phyloP scores from a whole-genome alignment of 2,888 invertebrate species.

The Smittia aterrima region DNA sequence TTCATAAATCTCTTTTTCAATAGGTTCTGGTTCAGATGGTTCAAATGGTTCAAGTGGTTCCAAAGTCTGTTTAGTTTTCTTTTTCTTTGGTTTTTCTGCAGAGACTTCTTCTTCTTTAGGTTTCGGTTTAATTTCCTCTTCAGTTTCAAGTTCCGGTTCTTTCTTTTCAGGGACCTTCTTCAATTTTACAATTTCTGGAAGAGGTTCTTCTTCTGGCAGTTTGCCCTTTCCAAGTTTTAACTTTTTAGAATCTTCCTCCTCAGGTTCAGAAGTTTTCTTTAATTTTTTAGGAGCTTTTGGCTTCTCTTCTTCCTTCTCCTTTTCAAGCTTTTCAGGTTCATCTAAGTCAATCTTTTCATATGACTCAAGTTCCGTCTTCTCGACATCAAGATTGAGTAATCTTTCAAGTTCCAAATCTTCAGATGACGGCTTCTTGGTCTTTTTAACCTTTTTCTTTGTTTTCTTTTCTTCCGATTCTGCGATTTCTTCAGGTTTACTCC shows the following conservation, averaged over 20 bases:
- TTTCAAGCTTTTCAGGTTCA: slow-evolving; percentile 51
- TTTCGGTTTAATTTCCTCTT: slow-evolving; percentile 40
- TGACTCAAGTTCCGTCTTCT: slow-evolving; percentile 50
- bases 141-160: slow-evolving; percentile 44
- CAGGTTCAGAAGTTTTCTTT: slow-evolving; percentile 42
- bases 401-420: slow-evolving; percentile 49
- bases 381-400: slow-evolving; percentile 43
- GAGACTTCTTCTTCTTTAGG: slow-evolving; percentile 42
- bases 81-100: slow-evolving; percentile 47
- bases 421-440: slow-evolving; percentile 46
- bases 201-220: too few species aligned
- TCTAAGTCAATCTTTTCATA: slow-evolving; percentile 50
- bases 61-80: slow-evolving; percentile 42
- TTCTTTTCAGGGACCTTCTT: slow-evolving; percentile 44
- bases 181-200: slow-evolving; percentile 45
- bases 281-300: not conserved
- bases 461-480: slow-evolving; percentile 46
- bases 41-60: slow-evolving; percentile 36
- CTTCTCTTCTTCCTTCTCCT: slow-evolving; percentile 44
- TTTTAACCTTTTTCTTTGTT: slow-evolving; percentile 42
- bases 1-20: slow-evolving; percentile 48
- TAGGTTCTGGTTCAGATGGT: slow-evolving; percentile 34
- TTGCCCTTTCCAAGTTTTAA: too few species aligned
- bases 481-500: slow-evolving; percentile 42
- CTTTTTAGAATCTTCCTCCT: slow-evolving; percentile 46